A percentile compares a stretch with the other conserved stretches of the same genome.
phyloP scores from a whole-genome alignment of 92 coral and sea anemone genomes.

The Montipora capitata region DNA sequence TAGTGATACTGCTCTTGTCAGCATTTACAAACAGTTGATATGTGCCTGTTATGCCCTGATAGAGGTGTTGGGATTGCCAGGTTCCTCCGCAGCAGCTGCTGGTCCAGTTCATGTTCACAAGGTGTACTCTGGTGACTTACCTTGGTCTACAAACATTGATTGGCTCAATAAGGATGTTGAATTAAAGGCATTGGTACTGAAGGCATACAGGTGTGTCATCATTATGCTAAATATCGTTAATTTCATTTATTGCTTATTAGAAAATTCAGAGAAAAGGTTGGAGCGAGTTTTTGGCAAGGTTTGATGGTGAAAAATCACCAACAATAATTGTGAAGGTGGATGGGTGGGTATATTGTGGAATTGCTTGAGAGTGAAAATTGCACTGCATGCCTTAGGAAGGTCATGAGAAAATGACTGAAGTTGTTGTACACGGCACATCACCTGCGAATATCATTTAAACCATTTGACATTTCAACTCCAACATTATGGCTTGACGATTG shows the following conservation, averaged over 20 bases:
- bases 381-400: too few relatives aligned
- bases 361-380: too few relatives aligned
- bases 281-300: too few relatives aligned
- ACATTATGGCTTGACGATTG: too few relatives aligned
- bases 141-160: constrained; percentile 95
- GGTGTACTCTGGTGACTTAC: constrained; percentile 84
- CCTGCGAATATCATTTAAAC: background rate
- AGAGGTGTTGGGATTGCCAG: constrained; percentile 93
- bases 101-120: constrained; percentile 89
- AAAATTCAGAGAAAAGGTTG: too few relatives aligned
- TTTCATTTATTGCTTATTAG: background rate
- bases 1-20: constrained; percentile 58
- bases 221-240: background rate
- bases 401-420: background rate
- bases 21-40: constrained; percentile 71
- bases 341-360: background rate
- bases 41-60: constrained; percentile 90
- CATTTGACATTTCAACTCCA: background rate
- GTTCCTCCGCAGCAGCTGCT: constrained; percentile 82
- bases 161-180: constrained; percentile 82
- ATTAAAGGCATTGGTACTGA: constrained; percentile 81
- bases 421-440: background rate
- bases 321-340: background rate
- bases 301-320: too few relatives aligned
- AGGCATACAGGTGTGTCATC: constrained; percentile 90